Conservation (phyloP, 1,140 invertebrate species). For the Aradophagus sp. region DNA sequence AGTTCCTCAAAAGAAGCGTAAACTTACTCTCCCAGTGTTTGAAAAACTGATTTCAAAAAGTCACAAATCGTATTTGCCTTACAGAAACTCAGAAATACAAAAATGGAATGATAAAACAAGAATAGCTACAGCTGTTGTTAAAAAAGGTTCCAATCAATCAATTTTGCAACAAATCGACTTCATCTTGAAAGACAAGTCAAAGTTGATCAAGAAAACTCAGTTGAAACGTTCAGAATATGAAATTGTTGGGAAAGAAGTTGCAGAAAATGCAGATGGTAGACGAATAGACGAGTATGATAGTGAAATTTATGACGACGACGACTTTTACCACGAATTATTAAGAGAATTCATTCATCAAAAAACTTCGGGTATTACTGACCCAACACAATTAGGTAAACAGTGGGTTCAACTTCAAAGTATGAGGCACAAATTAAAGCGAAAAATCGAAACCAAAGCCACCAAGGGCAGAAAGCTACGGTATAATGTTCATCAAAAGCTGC, state of each 20-base stretch:
- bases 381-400: constrained; percentile 85
- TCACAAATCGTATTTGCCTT: constrained; percentile 81
- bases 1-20: constrained; percentile 76
- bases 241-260: constrained; percentile 79
- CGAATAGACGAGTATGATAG: constrained; percentile 80
- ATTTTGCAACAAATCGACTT: constrained; percentile 91
- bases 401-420: constrained; percentile 94
- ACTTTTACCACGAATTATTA: constrained; percentile 96
- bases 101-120: constrained; percentile 96
- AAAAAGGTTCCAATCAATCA: constrained; percentile 81
- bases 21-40: constrained; percentile 75
- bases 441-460: constrained; percentile 92
- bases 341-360: constrained; percentile 94
- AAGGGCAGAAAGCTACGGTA: constrained; percentile 95
- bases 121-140: constrained; percentile 78
- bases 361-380: constrained; percentile 86
- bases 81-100: constrained; percentile 85
- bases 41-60: constrained; percentile 78
- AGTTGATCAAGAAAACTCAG: constrained; percentile 87
- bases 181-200: constrained; percentile 84
- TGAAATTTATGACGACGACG: constrained; percentile 97
- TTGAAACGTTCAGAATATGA: constrained; percentile 84
- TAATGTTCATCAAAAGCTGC: constrained; percentile 90
- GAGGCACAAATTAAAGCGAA: constrained; percentile 90
- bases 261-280: constrained; percentile 66